phyloP scores from a whole-genome alignment of 2,888 invertebrate species.

The Bibio marci region DNA sequence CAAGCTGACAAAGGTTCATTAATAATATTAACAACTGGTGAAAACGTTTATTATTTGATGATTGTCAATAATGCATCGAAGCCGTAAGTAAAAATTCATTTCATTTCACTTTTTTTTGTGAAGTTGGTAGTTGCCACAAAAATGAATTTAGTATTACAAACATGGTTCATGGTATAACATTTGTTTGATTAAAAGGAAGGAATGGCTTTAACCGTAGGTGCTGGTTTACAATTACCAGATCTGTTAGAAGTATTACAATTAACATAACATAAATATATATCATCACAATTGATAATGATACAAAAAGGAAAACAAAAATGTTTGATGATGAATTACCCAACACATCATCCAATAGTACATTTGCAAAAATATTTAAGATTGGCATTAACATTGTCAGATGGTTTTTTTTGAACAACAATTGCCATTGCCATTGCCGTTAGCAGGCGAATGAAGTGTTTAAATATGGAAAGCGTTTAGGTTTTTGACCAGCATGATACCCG shows the following conservation, averaged over 20 bases:
- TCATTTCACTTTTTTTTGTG: constrained; percentile 77
- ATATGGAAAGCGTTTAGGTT: constrained; percentile 86
- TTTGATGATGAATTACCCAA: constrained; percentile 65
- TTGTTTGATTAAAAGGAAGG: constrained; percentile 84
- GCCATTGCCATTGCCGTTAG: constrained; percentile 77
- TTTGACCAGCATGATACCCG: constrained; percentile 86
- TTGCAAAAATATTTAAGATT: constrained; percentile 92
- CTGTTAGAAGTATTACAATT: constrained; percentile 76
- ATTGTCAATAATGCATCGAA: constrained; percentile 87
- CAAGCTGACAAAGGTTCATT: constrained; percentile 83
- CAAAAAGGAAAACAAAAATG: constrained; percentile 77
- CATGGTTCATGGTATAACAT: constrained; percentile 77
- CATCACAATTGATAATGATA: constrained; percentile 64
- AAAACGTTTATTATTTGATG: constrained; percentile 76
- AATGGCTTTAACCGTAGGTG: constrained; percentile 82
- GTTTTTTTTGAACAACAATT: constrained; percentile 81
- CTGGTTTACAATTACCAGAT: constrained; percentile 76
- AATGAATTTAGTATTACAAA: constrained; percentile 83
- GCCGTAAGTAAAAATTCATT: constrained; percentile 90
- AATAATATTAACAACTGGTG: constrained; percentile 81
- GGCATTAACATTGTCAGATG: constrained; percentile 74
- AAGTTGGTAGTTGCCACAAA: constrained; percentile 87
- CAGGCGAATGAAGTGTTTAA: constrained; percentile 93
- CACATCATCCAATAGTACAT: constrained; percentile 76
- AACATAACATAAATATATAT: constrained; percentile 64